phyloP scores from a whole-genome alignment of 2,797 vertebrate genomes.

The Sebastes vulpes region DNA sequence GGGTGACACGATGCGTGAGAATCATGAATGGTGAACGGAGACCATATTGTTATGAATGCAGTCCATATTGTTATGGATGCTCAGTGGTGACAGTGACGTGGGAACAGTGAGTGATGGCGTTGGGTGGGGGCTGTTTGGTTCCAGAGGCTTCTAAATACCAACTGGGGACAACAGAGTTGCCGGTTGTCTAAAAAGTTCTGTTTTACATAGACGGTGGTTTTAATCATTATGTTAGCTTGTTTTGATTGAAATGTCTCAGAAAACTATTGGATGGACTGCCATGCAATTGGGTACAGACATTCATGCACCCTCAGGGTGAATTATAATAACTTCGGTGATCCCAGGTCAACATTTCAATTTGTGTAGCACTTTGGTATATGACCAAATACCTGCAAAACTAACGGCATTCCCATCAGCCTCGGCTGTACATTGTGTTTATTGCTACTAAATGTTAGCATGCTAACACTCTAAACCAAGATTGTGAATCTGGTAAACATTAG shows the following conservation, averaged over 20 bases:
- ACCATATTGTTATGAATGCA: slow-evolving; percentile 65
- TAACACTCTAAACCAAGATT: neutral
- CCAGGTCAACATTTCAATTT: neutral
- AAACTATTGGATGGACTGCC: neutral
- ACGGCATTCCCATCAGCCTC: neutral
- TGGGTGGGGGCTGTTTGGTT: neutral
- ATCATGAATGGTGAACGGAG: slow-evolving; percentile 60
- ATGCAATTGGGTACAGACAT: neutral
- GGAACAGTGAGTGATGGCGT: neutral
- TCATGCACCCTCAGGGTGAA: neutral
- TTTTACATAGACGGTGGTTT: neutral
- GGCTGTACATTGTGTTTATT: neutral
- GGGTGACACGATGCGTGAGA: slow-evolving; percentile 53
- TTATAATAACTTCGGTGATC: neutral
- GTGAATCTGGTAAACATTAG: neutral
- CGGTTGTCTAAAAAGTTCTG: neutral
- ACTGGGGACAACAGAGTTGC: neutral
- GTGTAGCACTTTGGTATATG: neutral
- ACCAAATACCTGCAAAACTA: neutral
- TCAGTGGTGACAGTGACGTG: slow-evolving; percentile 35
- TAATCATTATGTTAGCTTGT: neutral
- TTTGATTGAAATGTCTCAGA: neutral
- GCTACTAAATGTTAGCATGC: neutral
- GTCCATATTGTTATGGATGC: slow-evolving; percentile 61
- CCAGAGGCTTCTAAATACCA: neutral